phyloP scores from a whole-genome alignment of 1,140 invertebrate genomes.

The Dufourea novaeangliae region DNA sequence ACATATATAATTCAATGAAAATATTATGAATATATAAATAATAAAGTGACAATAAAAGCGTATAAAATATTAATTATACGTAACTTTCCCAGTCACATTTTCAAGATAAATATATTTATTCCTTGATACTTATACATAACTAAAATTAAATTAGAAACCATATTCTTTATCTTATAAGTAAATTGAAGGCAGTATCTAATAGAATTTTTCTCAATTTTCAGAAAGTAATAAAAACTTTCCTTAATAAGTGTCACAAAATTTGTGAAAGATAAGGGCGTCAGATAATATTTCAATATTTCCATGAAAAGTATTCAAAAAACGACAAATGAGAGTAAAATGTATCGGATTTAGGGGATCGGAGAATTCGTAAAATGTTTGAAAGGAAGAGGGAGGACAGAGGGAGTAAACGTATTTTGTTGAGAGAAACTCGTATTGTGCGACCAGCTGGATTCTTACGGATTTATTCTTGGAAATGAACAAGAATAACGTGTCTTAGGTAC shows the following conservation, averaged over 20 bases:
- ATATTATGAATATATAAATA: no score
- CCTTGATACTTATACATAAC: no score
- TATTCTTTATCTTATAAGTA: no score
- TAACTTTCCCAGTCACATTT: no score
- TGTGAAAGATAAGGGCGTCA: neutral
- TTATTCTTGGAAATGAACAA: slow-evolving; percentile 58
- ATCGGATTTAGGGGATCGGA: neutral
- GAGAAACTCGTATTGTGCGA: slow-evolving; percentile 52
- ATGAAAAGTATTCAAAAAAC: neutral
- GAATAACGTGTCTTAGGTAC: slow-evolving; percentile 59
- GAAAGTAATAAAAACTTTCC: neutral
- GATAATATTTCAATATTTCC: slow-evolving; percentile 14
- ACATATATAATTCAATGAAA: neutral
- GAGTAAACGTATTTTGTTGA: slow-evolving; percentile 38
- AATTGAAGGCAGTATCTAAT: no score
- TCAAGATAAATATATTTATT: neutral
- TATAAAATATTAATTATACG: no score
- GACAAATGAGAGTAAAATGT: neutral
- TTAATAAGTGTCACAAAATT: neutral
- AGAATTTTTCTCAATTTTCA: no score
- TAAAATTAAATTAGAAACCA: no score
- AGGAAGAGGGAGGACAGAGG: neutral
- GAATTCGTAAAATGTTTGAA: slow-evolving; percentile 11
- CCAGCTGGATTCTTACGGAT: slow-evolving; percentile 55
- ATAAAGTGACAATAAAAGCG: no score